Conservation (phyloP, 2,888 invertebrate species). For the Leptarthrus brevirostris region DNA sequence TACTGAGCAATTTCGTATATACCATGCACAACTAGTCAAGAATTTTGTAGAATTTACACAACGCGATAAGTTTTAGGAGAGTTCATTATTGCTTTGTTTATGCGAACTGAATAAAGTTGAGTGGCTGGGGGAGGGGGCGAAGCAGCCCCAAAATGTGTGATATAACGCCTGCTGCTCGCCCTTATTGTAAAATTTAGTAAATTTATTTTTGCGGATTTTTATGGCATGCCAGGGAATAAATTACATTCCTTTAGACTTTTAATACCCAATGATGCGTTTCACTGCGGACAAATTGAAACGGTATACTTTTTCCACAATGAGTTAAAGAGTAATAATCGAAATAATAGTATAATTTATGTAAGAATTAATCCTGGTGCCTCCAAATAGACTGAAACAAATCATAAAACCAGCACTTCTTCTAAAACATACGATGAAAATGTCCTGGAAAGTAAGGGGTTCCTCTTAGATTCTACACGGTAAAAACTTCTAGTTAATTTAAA, state of each 20-base stretch:
- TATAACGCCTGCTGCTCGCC: background rate
- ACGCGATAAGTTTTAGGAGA: conserved; percentile 28
- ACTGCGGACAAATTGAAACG: background rate
- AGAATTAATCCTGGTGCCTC: no score
- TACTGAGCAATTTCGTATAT: background rate
- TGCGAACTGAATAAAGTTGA: conserved; percentile 11
- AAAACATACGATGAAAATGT: no score
- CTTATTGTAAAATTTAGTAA: conserved; percentile 3
- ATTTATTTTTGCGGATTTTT: conserved; percentile 25
- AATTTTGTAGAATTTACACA: conserved; percentile 37
- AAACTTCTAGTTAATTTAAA: no score
- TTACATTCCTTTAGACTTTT: conserved; percentile 1
- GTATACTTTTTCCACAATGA: no score
- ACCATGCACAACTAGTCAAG: background rate
- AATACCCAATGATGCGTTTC: background rate
- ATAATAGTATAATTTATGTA: no score
- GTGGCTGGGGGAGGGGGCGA: background rate
- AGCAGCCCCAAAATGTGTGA: no score
- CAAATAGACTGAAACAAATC: no score
- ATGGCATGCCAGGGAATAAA: conserved; percentile 5
- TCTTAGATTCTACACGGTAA: no score
- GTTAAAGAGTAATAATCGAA: no score
- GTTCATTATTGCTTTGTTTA: conserved; percentile 44
- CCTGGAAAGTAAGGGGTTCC: no score
- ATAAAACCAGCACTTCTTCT: no score